phyloP scores from a whole-genome alignment of 2,113 vertebrate species.

The Mustela nigripes region DNA sequence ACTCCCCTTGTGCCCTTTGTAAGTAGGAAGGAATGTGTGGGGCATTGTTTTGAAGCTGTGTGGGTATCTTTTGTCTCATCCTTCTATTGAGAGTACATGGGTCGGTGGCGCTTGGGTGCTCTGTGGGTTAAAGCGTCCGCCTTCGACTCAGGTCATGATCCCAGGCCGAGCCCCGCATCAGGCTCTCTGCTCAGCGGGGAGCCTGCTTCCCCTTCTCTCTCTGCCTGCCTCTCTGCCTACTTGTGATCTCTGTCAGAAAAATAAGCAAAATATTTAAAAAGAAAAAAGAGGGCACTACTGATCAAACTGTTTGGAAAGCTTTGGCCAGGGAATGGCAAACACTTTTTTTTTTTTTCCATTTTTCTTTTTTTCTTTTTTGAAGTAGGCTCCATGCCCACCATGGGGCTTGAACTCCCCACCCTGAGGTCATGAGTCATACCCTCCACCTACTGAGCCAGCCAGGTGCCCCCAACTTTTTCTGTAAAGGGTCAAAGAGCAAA shows the following conservation, averaged over 20 bases:
- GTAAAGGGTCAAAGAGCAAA: background rate
- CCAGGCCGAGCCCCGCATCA: fast-evolving
- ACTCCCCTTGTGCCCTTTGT: background rate
- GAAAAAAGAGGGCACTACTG: too few relatives aligned
- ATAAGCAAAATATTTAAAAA: too few relatives aligned
- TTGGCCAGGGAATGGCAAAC: background rate
- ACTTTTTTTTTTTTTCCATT: background rate
- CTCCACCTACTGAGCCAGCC: background rate
- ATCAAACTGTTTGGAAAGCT: background rate
- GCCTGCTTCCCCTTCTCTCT: too few relatives aligned
- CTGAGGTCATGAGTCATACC: background rate
- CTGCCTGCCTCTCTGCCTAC: too few relatives aligned
- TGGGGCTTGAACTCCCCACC: background rate
- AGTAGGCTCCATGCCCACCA: background rate
- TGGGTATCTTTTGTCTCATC: background rate
- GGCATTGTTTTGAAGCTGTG: background rate
- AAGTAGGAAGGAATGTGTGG: background rate
- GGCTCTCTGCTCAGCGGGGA: too few relatives aligned
- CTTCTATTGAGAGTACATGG: background rate
- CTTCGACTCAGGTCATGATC: too few relatives aligned
- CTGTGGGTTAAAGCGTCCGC: too few relatives aligned
- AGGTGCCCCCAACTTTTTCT: background rate
- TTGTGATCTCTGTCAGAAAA: too few relatives aligned
- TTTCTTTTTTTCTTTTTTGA: background rate
- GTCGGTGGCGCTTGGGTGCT: too few relatives aligned